Conservation (phyloP, 2,888 invertebrate species). For the Bibio marci region DNA sequence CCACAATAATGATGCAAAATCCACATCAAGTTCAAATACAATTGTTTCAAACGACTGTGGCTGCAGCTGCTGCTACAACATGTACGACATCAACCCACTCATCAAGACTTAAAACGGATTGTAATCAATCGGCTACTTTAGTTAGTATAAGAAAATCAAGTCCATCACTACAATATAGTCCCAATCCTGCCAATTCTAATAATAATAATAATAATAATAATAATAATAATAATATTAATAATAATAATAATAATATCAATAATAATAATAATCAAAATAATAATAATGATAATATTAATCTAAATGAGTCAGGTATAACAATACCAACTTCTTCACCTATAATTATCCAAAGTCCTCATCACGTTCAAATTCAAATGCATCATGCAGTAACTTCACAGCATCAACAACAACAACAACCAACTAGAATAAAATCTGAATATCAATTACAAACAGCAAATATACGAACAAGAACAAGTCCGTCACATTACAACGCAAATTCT, state of each 20-base stretch:
- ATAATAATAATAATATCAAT: conserved; percentile 19
- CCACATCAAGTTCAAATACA: too few species aligned
- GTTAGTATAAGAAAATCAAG: not conserved
- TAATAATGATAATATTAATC: conserved; percentile 23
- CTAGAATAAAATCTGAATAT: not conserved
- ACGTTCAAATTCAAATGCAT: conserved; percentile 21
- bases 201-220: conserved; percentile 22
- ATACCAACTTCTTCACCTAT: conserved; percentile 9
- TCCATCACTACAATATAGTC: not conserved
- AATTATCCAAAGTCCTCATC: conserved; percentile 18
- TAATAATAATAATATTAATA: conserved; percentile 24
- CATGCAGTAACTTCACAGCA: conserved; percentile 15
- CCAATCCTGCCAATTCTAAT: not conserved
- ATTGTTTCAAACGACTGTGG: conserved; percentile 25
- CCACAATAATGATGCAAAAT: too few species aligned
- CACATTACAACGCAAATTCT: not conserved
- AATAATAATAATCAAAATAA: conserved; percentile 19
- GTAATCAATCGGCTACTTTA: conserved; percentile 15
- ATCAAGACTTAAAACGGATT: not conserved
- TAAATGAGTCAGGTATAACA: conserved; percentile 12
- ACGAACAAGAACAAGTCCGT: not conserved
- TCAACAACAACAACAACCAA: conserved; percentile 21
- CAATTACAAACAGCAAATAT: too few species aligned
- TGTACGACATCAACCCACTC: not conserved
- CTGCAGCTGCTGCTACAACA: conserved; percentile 20